Evolutionary conservation across 2,888 invertebrate species (phyloP).

Genomic region (Andrena camellia): DNA sequence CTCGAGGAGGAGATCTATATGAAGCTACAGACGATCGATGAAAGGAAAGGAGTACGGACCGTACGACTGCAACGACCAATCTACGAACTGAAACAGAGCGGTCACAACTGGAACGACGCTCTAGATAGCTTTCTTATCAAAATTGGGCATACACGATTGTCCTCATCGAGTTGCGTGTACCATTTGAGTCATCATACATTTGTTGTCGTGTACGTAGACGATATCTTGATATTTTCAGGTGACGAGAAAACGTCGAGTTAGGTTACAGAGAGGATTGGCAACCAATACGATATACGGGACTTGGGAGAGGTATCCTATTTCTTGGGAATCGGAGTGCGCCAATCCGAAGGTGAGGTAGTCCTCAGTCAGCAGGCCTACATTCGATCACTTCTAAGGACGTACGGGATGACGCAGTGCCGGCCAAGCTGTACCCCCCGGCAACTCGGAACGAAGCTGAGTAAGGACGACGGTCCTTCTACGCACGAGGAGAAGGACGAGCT

Average conservation of each 20-base stretch:
- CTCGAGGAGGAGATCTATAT: conserved; percentile 37
- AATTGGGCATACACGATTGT: too few relatives aligned
- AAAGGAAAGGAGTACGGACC: too few relatives aligned
- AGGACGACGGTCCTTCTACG: not conserved
- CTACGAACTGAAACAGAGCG: not conserved
- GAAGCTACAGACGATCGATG: not conserved
- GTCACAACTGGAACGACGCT: conserved; percentile 35
- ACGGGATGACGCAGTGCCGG: too few relatives aligned
- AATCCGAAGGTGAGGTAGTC: not conserved
- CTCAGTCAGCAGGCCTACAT: not conserved
- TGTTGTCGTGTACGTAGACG: too few relatives aligned
- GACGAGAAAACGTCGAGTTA: not conserved
- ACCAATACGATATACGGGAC: conserved; percentile 31
- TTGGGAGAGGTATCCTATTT: conserved; percentile 29
- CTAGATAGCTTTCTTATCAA: not conserved
- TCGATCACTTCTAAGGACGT: not conserved
- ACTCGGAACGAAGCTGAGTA: conserved; percentile 9
- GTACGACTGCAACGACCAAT: too few relatives aligned
- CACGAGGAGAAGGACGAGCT: conserved; percentile 21
- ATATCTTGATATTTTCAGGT: conserved; percentile 11
- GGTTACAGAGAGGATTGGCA: not conserved
- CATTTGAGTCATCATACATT: too few relatives aligned
- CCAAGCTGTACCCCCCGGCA: conserved; percentile 6
- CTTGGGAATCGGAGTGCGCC: conserved; percentile 15
- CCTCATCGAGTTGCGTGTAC: too few relatives aligned